phyloP scores from a whole-genome alignment of 2,797 vertebrate species.

The Eurystomus glaucurus region DNA sequence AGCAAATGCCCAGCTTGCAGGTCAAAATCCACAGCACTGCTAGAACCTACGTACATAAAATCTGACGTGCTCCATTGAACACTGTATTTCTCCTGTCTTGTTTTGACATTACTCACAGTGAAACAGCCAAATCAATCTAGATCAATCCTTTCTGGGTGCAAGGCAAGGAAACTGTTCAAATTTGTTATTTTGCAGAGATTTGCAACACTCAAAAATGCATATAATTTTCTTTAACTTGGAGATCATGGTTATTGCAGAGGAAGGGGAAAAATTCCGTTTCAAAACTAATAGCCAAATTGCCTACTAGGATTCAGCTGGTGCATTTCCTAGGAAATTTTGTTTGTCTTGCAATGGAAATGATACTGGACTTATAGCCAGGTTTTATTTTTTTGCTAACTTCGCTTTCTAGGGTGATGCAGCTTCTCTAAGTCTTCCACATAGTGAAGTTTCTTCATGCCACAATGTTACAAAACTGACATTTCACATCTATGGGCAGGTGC shows the following conservation, averaged over 20 bases:
- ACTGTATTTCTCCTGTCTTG: conserved; percentile 53
- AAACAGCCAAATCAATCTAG: conserved; percentile 57
- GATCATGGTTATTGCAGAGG: neutral
- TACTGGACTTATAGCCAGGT: neutral
- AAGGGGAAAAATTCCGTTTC: neutral
- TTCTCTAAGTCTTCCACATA: neutral
- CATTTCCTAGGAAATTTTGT: neutral
- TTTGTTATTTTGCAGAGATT: neutral
- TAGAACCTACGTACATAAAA: conserved; percentile 62
- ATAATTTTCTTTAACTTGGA: neutral
- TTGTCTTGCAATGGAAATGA: neutral
- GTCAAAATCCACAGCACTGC: conserved; percentile 63
- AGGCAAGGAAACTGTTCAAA: conserved; percentile 17
- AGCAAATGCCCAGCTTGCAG: conserved; percentile 68
- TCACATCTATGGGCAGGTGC: neutral
- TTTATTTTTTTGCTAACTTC: neutral
- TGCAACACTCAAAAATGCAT: neutral
- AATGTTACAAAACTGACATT: neutral
- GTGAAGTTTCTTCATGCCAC: neutral
- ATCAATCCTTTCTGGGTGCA: conserved; percentile 24
- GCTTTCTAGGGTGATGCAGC: neutral
- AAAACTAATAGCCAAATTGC: neutral
- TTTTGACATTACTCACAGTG: conserved; percentile 65
- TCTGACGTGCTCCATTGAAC: conserved; percentile 67
- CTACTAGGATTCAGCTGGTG: neutral